Conservation (phyloP, 2,113 vertebrate species). For the Carollia perspicillata region DNA sequence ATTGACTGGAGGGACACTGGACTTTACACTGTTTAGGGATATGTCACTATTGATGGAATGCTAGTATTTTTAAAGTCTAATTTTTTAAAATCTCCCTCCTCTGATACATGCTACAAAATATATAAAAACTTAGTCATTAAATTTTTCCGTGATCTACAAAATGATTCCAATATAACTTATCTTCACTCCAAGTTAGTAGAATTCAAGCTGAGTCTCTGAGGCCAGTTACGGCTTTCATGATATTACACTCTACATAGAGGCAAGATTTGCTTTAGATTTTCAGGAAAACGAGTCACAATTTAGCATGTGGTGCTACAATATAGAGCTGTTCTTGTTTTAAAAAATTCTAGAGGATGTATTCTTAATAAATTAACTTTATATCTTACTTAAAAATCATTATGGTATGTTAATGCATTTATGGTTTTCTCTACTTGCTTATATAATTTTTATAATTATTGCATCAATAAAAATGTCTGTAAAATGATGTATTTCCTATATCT, state of each 20-base stretch:
- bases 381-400: neutral
- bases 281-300: neutral
- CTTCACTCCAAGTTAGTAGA: neutral
- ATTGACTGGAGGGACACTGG: neutral
- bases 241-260: neutral
- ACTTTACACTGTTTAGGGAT: neutral
- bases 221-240: neutral
- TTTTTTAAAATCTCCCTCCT: neutral
- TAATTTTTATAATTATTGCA: conserved; percentile 65
- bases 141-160: neutral
- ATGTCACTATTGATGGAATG: neutral
- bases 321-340: neutral
- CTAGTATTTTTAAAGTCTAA: neutral
- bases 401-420: neutral
- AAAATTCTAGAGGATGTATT: neutral
- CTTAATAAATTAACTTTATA: neutral
- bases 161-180: neutral
- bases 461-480: conserved; percentile 78
- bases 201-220: neutral
- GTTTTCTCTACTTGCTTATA: conserved; percentile 7
- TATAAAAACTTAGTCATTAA: neutral
- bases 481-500: neutral
- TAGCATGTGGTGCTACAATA: neutral
- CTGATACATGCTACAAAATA: neutral
- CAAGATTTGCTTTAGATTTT: neutral